phyloP scores from a whole-genome alignment of 2,113 vertebrate genomes.

The Ptilorrhoa leucosticta region DNA sequence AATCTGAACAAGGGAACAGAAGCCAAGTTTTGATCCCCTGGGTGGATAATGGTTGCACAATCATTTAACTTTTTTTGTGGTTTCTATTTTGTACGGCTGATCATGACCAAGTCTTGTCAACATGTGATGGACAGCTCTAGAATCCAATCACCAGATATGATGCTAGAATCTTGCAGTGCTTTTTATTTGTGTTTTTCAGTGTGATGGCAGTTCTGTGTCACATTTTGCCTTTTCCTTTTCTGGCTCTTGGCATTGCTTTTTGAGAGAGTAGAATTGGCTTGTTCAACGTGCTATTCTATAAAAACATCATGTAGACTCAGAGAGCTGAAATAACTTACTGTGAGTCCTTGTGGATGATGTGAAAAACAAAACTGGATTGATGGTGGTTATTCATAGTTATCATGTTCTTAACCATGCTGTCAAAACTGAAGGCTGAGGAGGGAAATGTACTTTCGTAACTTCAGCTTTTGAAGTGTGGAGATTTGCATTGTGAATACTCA shows the following conservation, averaged over 20 bases:
- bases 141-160: not conserved
- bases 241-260: not conserved
- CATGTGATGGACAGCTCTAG: not conserved
- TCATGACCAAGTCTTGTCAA: not conserved
- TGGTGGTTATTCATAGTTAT: not conserved
- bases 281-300: not conserved
- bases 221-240: not conserved
- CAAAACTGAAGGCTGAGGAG: not conserved
- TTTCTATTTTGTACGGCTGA: not conserved
- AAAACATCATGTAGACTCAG: not conserved
- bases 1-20: not conserved
- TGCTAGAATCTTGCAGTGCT: not conserved
- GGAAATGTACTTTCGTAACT: not conserved
- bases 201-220: not conserved
- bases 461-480: not conserved
- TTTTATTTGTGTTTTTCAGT: not conserved
- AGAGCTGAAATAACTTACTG: not conserved
- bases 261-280: not conserved
- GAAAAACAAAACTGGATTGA: not conserved
- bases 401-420: not conserved
- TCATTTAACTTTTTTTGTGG: not conserved
- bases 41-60: not conserved
- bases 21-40: not conserved
- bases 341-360: not conserved
- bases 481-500: not conserved